Conservation (phyloP, 2,797 vertebrate species). For the Gymnothorax reevesii region DNA sequence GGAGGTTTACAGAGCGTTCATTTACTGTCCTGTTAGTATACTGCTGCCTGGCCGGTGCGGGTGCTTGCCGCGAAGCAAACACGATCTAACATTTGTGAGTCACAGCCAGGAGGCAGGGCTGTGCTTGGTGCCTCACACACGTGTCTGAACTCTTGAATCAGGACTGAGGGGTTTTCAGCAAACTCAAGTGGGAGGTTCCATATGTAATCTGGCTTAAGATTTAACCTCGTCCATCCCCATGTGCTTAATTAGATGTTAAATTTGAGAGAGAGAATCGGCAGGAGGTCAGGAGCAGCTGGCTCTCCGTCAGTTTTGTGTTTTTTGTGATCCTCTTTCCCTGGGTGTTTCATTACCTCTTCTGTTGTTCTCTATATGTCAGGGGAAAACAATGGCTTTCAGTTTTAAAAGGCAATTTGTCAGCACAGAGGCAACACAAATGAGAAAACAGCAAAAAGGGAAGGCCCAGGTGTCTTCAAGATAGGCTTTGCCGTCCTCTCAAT, state of each 20-base stretch:
- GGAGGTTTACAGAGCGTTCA: not conserved
- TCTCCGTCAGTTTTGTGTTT: not conserved
- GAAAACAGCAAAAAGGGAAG: not conserved
- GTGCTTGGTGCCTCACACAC: not conserved
- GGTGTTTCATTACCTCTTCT: conserved; percentile 2
- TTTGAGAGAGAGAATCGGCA: conserved; percentile 5
- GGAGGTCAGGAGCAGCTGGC: not conserved
- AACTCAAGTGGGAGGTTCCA: not conserved
- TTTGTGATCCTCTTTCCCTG: not conserved
- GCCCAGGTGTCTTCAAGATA: not conserved
- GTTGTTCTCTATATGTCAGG: conserved; percentile 11
- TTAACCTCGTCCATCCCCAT: not conserved
- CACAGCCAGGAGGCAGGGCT: not conserved
- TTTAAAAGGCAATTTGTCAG: conserved; percentile 21
- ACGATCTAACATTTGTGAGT: not conserved
- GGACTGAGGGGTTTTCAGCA: not conserved
- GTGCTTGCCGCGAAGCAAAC: not conserved
- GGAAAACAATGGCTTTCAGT: not conserved
- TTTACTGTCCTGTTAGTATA: not conserved
- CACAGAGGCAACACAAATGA: conserved; percentile 1
- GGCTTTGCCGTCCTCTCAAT: not conserved
- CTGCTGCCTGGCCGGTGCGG: not conserved
- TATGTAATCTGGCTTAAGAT: conserved; percentile 4
- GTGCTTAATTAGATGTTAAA: conserved; percentile 25
- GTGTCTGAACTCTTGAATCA: not conserved